Conservation (phyloP, 2,888 invertebrate genomes). For the Drosophila stalkeri region DNA sequence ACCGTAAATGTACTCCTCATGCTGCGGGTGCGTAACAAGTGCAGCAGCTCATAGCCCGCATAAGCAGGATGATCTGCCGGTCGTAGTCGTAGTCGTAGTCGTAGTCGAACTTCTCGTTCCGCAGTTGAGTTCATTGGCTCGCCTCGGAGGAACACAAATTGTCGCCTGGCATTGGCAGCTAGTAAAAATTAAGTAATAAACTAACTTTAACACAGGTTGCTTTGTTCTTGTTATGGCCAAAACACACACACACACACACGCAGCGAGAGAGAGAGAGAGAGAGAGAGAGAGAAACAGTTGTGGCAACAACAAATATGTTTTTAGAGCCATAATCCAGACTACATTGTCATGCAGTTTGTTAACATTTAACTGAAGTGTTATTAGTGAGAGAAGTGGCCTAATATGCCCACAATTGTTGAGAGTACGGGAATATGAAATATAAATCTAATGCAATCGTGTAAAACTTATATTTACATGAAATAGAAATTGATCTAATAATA, state of each 20-base stretch:
- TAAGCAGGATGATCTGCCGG: conserved; percentile 59
- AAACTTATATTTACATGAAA: neutral
- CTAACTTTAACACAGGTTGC: conserved; percentile 65
- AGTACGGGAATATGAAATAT: neutral
- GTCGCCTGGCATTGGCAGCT: conserved; percentile 78
- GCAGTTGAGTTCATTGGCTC: conserved; percentile 39
- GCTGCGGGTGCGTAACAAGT: conserved; percentile 72
- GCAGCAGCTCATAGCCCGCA: conserved; percentile 51
- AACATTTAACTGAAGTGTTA: conserved; percentile 49
- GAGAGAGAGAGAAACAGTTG: conserved; percentile 22
- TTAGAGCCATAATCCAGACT: conserved; percentile 52
- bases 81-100: neutral
- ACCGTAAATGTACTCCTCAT: conserved; percentile 55
- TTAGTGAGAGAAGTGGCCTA: conserved; percentile 21
- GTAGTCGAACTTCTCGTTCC: conserved; percentile 3
- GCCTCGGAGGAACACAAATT: conserved; percentile 53
- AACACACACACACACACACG: conserved; percentile 10
- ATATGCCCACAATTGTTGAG: conserved; percentile 6
- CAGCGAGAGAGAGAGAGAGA: neutral
- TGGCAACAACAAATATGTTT: conserved; percentile 49
- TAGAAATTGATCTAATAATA: neutral
- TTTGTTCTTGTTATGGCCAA: conserved; percentile 19
- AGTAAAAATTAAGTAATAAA: conserved; percentile 79
- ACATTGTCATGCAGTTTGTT: conserved; percentile 52
- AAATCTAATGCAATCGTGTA: neutral